Percentiles rank a stretch among this genome's conserved stretches.
Conservation (phyloP, 2,797 vertebrate species). For the Microhierax caerulescens region DNA sequence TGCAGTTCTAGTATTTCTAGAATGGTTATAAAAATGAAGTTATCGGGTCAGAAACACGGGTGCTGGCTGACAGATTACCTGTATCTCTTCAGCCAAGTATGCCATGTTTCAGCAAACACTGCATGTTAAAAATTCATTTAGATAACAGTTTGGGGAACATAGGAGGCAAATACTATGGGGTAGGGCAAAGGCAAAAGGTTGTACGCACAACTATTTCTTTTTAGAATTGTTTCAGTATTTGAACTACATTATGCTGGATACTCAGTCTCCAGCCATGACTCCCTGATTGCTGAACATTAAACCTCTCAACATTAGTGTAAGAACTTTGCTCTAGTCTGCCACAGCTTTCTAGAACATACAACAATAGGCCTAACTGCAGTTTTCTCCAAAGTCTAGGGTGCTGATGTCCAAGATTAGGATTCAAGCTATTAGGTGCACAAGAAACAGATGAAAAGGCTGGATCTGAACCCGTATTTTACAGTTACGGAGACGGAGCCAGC, state of each 20-base stretch:
- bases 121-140: neutral
- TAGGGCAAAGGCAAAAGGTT: neutral
- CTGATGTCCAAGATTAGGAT: constrained; percentile 27
- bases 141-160: neutral
- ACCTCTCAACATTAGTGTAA: neutral
- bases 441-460: constrained; percentile 54
- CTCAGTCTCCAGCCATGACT: neutral
- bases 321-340: neutral
- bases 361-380: neutral
- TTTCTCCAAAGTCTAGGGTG: constrained; percentile 19
- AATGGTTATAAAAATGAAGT: neutral
- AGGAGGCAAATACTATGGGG: neutral
- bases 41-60: accelerated
- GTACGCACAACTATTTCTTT: neutral
- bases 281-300: neutral
- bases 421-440: constrained; percentile 17
- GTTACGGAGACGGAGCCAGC: constrained; percentile 16
- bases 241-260: neutral
- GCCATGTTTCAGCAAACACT: neutral
- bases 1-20: neutral
- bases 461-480: neutral
- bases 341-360: neutral
- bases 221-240: neutral
- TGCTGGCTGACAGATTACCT: neutral
- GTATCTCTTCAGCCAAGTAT: neutral